Percentiles rank a stretch among this genome's conserved stretches.
phyloP scores from a whole-genome alignment of 2,113 vertebrate genomes.

The Hippopotamus amphibius region DNA sequence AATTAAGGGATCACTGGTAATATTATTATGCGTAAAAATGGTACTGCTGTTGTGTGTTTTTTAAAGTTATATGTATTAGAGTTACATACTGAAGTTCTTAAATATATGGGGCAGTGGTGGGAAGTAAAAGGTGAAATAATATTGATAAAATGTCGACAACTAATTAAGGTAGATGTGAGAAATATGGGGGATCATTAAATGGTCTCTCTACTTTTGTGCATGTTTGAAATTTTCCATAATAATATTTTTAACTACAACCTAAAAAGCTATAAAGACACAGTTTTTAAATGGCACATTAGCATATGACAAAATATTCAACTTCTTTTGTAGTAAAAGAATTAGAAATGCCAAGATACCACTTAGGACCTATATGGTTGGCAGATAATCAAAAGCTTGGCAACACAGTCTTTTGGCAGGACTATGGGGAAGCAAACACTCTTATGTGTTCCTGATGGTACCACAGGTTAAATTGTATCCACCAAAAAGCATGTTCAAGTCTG shows the following conservation, averaged over 20 bases:
- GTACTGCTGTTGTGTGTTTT: neutral
- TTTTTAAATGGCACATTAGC: neutral
- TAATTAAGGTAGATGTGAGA: neutral
- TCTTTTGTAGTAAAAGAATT: neutral
- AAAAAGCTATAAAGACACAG: neutral
- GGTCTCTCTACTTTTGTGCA: neutral
- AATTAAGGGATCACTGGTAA: neutral
- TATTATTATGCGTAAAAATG: slow-evolving; percentile 35
- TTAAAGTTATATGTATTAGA: neutral
- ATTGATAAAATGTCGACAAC: neutral
- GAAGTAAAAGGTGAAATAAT: neutral
- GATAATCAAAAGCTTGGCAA: neutral
- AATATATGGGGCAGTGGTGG: neutral
- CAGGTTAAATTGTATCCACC: neutral
- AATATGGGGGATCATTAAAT: neutral
- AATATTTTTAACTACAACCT: neutral
- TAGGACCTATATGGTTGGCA: neutral
- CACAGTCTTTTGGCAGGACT: neutral
- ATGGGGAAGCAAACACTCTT: neutral
- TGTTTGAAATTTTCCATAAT: neutral
- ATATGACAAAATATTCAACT: neutral
- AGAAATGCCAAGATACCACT: neutral
- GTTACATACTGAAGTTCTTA: neutral
- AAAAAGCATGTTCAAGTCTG: neutral
- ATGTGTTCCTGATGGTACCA: neutral